These are phyloP conservation scores for Pemphigus obesinymphae DNA, from an alignment of 1,140 invertebrate genomes.

Conservation along the genomic window DNA sequence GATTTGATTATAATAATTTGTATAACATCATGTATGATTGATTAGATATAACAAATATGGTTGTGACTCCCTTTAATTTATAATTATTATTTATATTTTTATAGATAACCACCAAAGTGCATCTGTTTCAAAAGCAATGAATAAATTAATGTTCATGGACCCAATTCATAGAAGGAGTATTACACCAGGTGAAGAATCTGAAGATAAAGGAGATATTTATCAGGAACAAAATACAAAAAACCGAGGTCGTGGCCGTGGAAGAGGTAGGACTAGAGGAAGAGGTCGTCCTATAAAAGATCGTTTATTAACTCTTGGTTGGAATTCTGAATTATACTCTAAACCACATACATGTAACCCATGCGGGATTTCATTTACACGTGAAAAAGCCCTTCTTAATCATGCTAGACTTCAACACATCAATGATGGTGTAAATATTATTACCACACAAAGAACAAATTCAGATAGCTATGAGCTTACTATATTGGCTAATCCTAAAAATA, in stretches of 20 bases:
- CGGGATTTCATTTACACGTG: conserved; percentile 70
- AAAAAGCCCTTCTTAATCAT: conserved; percentile 73
- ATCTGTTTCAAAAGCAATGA: conserved; percentile 35
- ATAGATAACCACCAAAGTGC: conserved; percentile 14
- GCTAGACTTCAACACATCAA: conserved; percentile 53
- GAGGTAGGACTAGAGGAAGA: conserved; percentile 14
- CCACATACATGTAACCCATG: conserved; percentile 77
- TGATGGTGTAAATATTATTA: conserved; percentile 51
- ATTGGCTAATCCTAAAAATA: conserved; percentile 55
- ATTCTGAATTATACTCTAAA: conserved; percentile 50
- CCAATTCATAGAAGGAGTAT: background rate
- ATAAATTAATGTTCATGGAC: conserved; percentile 33
- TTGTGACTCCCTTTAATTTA: background rate
- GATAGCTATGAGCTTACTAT: conserved; percentile 33
- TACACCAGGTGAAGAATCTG: conserved; percentile 8
- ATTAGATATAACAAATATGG: no score
- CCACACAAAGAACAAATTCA: conserved; percentile 54
- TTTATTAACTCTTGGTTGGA: conserved; percentile 10
- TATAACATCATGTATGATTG: no score
- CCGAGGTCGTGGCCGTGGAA: background rate
- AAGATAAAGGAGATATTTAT: background rate
- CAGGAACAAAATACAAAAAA: conserved; percentile 13
- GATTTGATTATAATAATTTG: background rate
- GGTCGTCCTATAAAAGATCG: conserved; percentile 31
- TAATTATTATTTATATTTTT: background rate